Percentiles rank a stretch among this genome's conserved stretches.
phyloP scores from a whole-genome alignment of 1,140 invertebrate genomes.

The Orchesella cincta region DNA sequence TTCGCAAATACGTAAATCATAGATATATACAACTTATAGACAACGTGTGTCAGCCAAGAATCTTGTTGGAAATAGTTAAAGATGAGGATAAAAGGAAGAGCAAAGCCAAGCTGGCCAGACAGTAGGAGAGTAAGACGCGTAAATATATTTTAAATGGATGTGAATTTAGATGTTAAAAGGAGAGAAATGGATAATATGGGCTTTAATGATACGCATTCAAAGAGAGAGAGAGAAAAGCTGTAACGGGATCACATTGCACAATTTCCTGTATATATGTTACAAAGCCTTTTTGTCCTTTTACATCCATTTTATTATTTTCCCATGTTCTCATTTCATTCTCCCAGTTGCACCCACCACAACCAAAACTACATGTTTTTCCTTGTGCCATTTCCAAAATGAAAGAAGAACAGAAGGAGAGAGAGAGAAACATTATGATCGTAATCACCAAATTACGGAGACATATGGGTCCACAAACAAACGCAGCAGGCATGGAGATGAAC shows the following conservation, averaged over 20 bases:
- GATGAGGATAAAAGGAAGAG: too few species aligned
- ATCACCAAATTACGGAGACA: constrained; percentile 27
- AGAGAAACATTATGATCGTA: constrained; percentile 17
- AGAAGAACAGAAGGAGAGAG: background rate
- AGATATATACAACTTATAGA: too few species aligned
- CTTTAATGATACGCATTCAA: background rate
- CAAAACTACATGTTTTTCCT: background rate
- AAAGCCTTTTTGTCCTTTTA: too few species aligned
- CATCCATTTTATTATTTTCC: background rate
- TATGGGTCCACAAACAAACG: background rate
- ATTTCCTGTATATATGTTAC: background rate
- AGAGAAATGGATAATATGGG: background rate
- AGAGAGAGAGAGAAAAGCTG: background rate
- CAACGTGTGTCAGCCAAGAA: too few species aligned
- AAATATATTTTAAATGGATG: background rate
- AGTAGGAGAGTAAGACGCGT: background rate
- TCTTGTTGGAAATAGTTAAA: too few species aligned
- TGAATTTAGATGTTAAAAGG: background rate
- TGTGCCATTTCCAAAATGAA: too few species aligned
- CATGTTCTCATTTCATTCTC: background rate
- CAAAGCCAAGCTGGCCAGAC: too few species aligned
- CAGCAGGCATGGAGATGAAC: constrained; percentile 10
- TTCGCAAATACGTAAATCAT: too few species aligned
- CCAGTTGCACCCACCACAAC: background rate
- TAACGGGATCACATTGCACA: background rate